phyloP scores from a whole-genome alignment of 2,797 vertebrate species.

The Limosa lapponica region DNA sequence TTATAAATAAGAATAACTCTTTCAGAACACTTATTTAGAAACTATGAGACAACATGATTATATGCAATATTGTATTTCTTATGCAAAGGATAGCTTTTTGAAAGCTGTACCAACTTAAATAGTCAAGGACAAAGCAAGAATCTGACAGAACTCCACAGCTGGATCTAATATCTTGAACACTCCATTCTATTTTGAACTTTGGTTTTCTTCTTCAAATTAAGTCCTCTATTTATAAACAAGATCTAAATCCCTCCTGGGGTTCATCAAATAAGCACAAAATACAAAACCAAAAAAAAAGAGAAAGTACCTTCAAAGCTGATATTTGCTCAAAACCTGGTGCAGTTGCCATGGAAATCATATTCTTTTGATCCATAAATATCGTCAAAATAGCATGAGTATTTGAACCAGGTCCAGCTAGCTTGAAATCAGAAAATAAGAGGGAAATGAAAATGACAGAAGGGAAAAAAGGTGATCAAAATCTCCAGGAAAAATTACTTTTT shows the following conservation, averaged over 20 bases:
- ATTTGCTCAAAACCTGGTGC: constrained; percentile 69
- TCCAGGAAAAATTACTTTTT: not conserved
- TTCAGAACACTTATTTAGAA: not conserved
- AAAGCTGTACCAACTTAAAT: not conserved
- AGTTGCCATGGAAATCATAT: constrained; percentile 70
- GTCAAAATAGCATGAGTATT: constrained; percentile 55
- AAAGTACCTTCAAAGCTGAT: constrained; percentile 63
- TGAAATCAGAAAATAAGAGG: constrained; percentile 43
- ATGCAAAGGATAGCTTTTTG: not conserved
- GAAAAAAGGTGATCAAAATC: not conserved
- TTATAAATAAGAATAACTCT: not conserved
- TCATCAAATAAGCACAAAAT: constrained; percentile 70
- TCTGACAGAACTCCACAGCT: not conserved
- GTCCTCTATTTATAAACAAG: constrained; percentile 63
- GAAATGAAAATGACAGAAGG: constrained; percentile 22
- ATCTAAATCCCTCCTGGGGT: constrained; percentile 45
- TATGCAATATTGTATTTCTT: not conserved
- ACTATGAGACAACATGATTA: not conserved
- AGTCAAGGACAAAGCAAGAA: not conserved
- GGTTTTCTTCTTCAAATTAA: constrained; percentile 68
- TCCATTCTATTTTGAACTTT: constrained; percentile 45
- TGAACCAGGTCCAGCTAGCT: constrained; percentile 44
- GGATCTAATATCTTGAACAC: not conserved
- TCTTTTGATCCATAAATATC: constrained; percentile 66
- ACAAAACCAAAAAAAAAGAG: constrained; percentile 24